Percentiles rank a stretch among this genome's conserved stretches.
phyloP scores from a whole-genome alignment of 2,113 vertebrate species.

The Copsychus sechellarum region DNA sequence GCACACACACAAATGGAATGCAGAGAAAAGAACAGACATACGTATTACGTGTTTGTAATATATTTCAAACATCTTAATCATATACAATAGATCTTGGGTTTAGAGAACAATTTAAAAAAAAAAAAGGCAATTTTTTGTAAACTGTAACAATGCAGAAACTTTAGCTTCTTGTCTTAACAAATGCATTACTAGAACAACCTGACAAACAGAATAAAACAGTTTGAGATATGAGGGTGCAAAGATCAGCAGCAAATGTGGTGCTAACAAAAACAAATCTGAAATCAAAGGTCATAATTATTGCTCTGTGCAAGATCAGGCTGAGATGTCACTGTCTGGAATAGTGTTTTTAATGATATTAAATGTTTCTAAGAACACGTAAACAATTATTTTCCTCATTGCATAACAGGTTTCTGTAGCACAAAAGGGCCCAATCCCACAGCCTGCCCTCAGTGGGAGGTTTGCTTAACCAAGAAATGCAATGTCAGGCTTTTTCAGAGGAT shows the following conservation, averaged over 20 bases:
- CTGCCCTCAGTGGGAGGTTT: conserved; percentile 38
- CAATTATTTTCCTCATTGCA: background rate
- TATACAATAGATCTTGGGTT: background rate
- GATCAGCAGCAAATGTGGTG: background rate
- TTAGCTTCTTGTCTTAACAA: background rate
- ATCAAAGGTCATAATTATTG: background rate
- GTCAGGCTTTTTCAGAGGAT: conserved; percentile 46
- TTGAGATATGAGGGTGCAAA: background rate
- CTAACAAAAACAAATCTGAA: background rate
- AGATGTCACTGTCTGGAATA: background rate
- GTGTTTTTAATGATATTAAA: background rate
- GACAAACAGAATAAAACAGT: background rate
- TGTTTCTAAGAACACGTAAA: background rate
- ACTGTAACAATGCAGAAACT: background rate
- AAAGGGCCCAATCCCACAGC: conserved; percentile 18
- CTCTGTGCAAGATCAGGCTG: background rate
- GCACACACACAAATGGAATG: background rate
- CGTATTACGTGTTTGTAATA: background rate
- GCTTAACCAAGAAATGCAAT: conserved; percentile 44
- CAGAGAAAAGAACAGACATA: background rate
- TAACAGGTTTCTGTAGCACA: conserved; percentile 2
- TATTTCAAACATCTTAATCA: background rate
- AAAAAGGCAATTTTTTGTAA: background rate
- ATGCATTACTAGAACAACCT: background rate
- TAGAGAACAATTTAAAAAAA: background rate